Conservation (phyloP, 2,113 vertebrate genomes). For the Anthoscopus minutus region DNA sequence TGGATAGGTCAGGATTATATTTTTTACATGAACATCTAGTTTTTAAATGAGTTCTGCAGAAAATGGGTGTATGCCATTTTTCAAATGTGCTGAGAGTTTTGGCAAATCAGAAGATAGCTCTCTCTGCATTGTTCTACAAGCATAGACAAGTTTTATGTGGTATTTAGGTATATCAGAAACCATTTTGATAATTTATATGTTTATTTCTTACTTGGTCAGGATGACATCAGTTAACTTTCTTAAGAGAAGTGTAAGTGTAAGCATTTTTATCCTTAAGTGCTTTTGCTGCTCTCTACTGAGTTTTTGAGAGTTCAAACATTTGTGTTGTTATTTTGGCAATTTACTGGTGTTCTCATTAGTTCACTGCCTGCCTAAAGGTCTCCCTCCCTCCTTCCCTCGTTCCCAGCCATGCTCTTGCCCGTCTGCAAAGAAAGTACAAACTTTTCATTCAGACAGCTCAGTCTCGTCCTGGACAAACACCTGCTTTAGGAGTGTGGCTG, state of each 20-base stretch:
- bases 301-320: neutral
- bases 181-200: neutral
- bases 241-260: neutral
- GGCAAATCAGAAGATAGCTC: neutral
- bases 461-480: neutral
- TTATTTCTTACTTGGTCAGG: neutral
- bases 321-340: neutral
- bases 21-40: neutral
- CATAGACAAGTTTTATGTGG: conserved; percentile 8
- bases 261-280: neutral
- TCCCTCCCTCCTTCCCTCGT: neutral
- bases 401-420: neutral
- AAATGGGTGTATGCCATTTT: neutral
- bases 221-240: neutral
- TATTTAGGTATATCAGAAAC: conserved; percentile 31
- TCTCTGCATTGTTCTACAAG: conserved; percentile 13
- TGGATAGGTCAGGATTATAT: neutral
- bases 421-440: neutral
- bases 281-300: neutral
- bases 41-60: neutral
- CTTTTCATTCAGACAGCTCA: neutral
- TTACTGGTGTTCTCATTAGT: neutral
- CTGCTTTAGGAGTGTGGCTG: neutral
- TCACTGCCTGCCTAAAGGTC: neutral
- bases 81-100: neutral